Evolutionary conservation across 2,888 invertebrate genomes (phyloP).

Genomic region (Drosophila percnosoma): DNA sequence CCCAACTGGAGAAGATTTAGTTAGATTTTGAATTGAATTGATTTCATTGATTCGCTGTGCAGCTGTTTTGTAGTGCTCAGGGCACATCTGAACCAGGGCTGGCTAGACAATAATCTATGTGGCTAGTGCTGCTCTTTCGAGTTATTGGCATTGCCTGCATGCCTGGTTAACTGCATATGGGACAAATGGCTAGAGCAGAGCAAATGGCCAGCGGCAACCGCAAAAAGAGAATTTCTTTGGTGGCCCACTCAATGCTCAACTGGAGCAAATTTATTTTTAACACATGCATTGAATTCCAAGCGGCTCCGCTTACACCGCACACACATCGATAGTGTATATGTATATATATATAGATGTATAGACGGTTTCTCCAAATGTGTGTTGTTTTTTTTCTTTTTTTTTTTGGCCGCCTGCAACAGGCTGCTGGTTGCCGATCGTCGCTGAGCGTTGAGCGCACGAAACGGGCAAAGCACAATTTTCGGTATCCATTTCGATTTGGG

Average conservation of each 20-base stretch:
- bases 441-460: conserved; percentile 31
- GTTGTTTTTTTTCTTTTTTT: not conserved
- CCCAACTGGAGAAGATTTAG: conserved; percentile 19
- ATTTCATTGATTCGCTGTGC: not conserved
- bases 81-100: conserved; percentile 21
- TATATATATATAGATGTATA: conserved; percentile 1
- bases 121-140: not conserved
- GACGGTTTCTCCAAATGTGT: conserved; percentile 63
- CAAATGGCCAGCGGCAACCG: not conserved
- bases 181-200: not conserved
- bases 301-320: conserved; percentile 75
- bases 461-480: conserved; percentile 54
- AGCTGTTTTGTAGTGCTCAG: conserved; percentile 11
- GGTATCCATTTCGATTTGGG: conserved; percentile 84
- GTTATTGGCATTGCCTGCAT: conserved; percentile 17
- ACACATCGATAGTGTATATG: conserved; percentile 13
- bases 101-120: not conserved
- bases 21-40: conserved; percentile 2
- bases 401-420: conserved; percentile 48
- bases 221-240: conserved; percentile 11
- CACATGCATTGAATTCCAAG: conserved; percentile 79
- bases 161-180: conserved; percentile 56
- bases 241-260: conserved; percentile 64
- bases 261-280: conserved; percentile 77
- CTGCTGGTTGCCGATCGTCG: conserved; percentile 31